Percentiles rank a stretch among this genome's conserved stretches.
phyloP scores from a whole-genome alignment of 2,797 vertebrate species.

The Neosilurus hyrtlii region DNA sequence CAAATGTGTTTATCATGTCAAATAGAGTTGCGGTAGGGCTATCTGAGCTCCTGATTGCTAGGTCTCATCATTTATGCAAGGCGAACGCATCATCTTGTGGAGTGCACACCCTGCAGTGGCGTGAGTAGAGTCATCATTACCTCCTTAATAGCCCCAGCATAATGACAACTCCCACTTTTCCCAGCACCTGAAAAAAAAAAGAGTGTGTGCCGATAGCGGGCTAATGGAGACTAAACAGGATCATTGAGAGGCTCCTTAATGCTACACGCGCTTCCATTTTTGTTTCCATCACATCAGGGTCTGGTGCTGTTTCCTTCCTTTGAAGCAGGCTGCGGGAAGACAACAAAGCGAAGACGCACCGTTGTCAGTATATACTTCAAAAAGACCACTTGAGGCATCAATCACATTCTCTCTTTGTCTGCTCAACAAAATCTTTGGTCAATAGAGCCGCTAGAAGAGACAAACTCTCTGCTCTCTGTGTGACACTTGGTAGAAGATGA shows the following conservation, averaged over 20 bases:
- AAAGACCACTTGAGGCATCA: slow-evolving; percentile 49
- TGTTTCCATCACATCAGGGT: background rate
- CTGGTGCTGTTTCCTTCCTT: slow-evolving; percentile 41
- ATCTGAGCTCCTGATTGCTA: slow-evolving; percentile 7
- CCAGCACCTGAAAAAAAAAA: slow-evolving; percentile 19
- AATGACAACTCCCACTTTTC: slow-evolving; percentile 42
- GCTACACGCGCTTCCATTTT: slow-evolving; percentile 14
- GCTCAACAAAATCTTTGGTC: slow-evolving; percentile 48
- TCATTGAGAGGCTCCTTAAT: background rate
- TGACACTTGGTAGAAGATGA: slow-evolving; percentile 54
- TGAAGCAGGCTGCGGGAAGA: slow-evolving; percentile 27
- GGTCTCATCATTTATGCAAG: slow-evolving; percentile 30
- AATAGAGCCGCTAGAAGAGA: slow-evolving; percentile 49
- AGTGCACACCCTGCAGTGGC: background rate
- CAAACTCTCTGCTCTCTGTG: slow-evolving; percentile 40
- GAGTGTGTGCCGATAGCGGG: slow-evolving; percentile 22
- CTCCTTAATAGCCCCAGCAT: slow-evolving; percentile 44
- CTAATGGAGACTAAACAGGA: slow-evolving; percentile 18
- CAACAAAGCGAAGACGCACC: slow-evolving; percentile 42
- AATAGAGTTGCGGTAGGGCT: slow-evolving; percentile 13
- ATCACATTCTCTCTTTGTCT: slow-evolving; percentile 46
- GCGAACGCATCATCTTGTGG: slow-evolving; percentile 26
- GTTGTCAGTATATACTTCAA: slow-evolving; percentile 45
- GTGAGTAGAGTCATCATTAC: slow-evolving; percentile 49
- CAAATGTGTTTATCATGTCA: slow-evolving; percentile 26